Percentiles rank a stretch among this genome's conserved stretches.
These are phyloP conservation scores for Gasterosteus aculeatus DNA, from an alignment of 2,113 vertebrate genomes.

Conservation along the genomic window DNA sequence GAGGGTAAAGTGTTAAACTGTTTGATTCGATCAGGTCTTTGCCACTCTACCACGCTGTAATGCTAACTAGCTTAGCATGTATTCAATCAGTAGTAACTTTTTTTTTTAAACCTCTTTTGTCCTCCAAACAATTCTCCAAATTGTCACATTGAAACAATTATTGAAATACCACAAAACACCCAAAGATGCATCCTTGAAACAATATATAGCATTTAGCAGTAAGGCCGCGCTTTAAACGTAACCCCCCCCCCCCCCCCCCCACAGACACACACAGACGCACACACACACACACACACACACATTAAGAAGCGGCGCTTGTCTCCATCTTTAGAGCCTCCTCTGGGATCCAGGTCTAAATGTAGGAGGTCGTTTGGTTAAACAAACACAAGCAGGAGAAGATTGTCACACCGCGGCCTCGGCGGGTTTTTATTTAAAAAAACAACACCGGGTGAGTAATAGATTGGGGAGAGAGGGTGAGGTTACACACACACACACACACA, in stretches of 20 bases:
- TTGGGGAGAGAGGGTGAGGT: conserved; percentile 2
- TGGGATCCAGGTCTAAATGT: conserved; percentile 62
- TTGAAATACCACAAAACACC: too few species aligned
- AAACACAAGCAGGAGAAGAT: conserved; percentile 60
- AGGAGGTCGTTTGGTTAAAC: conserved; percentile 69
- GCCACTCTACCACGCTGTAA: too few species aligned
- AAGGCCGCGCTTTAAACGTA: too few species aligned
- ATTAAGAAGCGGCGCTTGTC: background rate
- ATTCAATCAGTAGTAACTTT: too few species aligned
- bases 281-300: background rate
- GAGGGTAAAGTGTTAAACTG: too few species aligned
- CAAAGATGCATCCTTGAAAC: too few species aligned
- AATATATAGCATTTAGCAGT: too few species aligned
- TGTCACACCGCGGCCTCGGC: conserved; percentile 54
- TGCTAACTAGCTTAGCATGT: too few species aligned
- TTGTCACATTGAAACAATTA: too few species aligned
- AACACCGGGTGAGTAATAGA: background rate
- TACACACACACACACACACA: conserved; percentile 19
- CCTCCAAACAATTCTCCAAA: too few species aligned
- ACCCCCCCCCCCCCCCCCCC: conserved; percentile 6
- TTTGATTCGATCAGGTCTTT: too few species aligned
- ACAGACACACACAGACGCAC: conserved; percentile 5
- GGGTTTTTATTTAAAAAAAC: conserved; percentile 39
- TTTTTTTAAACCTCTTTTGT: too few species aligned
- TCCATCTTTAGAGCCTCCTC: conserved; percentile 68